Evolutionary conservation across 2,113 vertebrate species (phyloP).

Genomic region (Myiopsitta monachus): DNA sequence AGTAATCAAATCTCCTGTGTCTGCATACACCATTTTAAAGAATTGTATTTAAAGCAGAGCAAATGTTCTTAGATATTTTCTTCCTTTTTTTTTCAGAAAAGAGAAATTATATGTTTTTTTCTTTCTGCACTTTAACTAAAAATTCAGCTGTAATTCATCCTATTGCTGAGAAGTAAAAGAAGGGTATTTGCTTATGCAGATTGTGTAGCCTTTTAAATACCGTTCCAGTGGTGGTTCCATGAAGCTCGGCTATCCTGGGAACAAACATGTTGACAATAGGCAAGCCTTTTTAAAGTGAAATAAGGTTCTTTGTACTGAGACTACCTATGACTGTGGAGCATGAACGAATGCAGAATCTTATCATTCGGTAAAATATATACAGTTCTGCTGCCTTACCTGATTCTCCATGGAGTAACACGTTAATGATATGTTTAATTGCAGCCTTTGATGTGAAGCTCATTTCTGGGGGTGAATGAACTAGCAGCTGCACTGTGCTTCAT

Average conservation of each 20-base stretch:
- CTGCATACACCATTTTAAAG: neutral
- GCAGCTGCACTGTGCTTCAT: neutral
- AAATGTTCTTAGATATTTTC: neutral
- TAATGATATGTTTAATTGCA: constrained; percentile 44
- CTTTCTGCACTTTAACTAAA: neutral
- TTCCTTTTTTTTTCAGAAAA: neutral
- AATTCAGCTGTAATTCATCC: neutral
- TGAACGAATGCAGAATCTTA: neutral
- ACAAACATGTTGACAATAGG: neutral
- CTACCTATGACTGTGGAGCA: neutral
- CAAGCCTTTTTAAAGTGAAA: neutral
- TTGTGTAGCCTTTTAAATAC: neutral
- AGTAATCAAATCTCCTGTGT: neutral
- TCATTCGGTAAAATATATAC: neutral
- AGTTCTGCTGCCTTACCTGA: neutral
- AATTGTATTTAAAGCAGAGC: neutral
- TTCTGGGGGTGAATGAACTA: neutral
- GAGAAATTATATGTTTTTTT: neutral
- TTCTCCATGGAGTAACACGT: neutral
- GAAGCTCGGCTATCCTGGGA: neutral
- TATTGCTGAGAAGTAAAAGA: neutral
- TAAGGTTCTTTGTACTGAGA: neutral
- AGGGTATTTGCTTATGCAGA: neutral
- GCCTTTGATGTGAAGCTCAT: neutral
- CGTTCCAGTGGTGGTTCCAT: neutral